phyloP scores from a whole-genome alignment of 1,140 invertebrate genomes.

The Neelides sp. region DNA sequence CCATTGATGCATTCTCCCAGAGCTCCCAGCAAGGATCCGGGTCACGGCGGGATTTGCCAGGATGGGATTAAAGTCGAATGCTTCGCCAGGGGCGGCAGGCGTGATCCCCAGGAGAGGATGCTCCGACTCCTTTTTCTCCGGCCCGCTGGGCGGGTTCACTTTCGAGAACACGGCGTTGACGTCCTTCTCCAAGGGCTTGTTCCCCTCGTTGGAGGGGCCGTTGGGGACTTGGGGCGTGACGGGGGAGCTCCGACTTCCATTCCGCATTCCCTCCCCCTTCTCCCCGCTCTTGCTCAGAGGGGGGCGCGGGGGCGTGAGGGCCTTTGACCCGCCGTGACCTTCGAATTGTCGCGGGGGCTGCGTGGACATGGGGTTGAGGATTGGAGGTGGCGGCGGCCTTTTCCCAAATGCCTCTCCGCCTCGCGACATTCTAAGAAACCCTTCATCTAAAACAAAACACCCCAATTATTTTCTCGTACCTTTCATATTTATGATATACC shows the following conservation, averaged over 20 bases:
- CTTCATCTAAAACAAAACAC: conserved; percentile 30
- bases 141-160: conserved; percentile 5
- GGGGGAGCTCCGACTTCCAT: neutral
- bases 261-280: neutral
- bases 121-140: conserved; percentile 1
- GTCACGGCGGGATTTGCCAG: conserved; percentile 32
- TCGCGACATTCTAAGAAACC: conserved; percentile 32
- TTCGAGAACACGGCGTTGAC: conserved; percentile 29
- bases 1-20: conserved; percentile 31
- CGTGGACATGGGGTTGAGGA: conserved; percentile 25
- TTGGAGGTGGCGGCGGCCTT: conserved; percentile 29
- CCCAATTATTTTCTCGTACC: too few relatives aligned
- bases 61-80: conserved; percentile 32
- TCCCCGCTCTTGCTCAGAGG: conserved; percentile 8
- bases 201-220: conserved; percentile 3
- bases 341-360: conserved; percentile 24
- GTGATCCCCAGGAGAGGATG: conserved; percentile 31
- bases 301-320: conserved; percentile 25
- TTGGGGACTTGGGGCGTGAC: conserved; percentile 1
- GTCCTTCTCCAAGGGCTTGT: conserved; percentile 30
- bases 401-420: conserved; percentile 31
- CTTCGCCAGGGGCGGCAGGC: conserved; percentile 30
- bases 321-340: too few relatives aligned
- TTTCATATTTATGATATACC: too few relatives aligned
- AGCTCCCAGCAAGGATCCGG: conserved; percentile 32